Evolutionary conservation across 2,797 vertebrate genomes (phyloP).

Genomic region (Myripristis murdjan): DNA sequence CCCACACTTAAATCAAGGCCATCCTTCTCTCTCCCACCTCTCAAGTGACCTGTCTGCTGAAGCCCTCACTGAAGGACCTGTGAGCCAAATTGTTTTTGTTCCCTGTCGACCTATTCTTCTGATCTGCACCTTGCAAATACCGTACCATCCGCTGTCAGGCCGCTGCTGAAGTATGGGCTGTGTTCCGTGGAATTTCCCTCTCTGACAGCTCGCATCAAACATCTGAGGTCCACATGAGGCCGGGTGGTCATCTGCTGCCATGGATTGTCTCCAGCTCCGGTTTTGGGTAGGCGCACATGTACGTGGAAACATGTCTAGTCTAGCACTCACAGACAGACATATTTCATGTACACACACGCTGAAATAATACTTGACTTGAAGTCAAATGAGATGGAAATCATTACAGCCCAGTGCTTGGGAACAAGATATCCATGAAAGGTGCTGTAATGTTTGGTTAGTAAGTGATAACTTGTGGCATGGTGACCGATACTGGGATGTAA

Average conservation of each 20-base stretch:
- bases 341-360: conserved; percentile 46
- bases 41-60: conserved; percentile 41
- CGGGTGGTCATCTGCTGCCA: conserved; percentile 48
- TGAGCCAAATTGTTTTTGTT: conserved; percentile 42
- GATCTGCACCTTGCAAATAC: conserved; percentile 23
- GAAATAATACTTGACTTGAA: conserved; percentile 62
- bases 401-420: conserved; percentile 36
- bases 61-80: conserved; percentile 36
- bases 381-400: conserved; percentile 54
- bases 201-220: conserved; percentile 55
- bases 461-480: conserved; percentile 40
- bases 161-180: conserved; percentile 55
- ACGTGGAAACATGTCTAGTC: conserved; percentile 52
- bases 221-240: conserved; percentile 78
- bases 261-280: conserved; percentile 51
- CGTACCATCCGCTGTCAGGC: conserved; percentile 14
- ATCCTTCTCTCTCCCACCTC: conserved; percentile 36
- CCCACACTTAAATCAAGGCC: conserved; percentile 29
- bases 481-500: conserved; percentile 27
- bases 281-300: conserved; percentile 38
- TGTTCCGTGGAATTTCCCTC: conserved; percentile 62
- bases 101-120: conserved; percentile 19
- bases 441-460: conserved; percentile 7
- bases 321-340: conserved; percentile 5
- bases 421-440: conserved; percentile 42